Conservation (phyloP, 2,797 vertebrate genomes). For the Adrianichthys oophorus region DNA sequence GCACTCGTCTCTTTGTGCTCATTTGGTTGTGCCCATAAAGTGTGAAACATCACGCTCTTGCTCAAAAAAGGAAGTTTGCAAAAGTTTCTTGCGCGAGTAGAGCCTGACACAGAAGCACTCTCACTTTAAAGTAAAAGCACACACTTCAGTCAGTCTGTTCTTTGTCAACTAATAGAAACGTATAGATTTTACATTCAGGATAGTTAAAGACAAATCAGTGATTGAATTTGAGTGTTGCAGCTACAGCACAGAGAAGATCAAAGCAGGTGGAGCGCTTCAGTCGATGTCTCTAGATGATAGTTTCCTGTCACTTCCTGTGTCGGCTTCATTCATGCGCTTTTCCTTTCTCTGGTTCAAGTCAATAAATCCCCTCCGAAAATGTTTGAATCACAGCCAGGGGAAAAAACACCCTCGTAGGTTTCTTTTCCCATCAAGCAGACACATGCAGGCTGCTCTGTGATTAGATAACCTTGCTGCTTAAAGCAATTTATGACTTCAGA, state of each 20-base stretch:
- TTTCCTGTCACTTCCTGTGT: conserved; percentile 15
- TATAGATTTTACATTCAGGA: neutral
- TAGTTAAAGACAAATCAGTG: conserved; percentile 17
- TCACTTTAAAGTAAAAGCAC: neutral
- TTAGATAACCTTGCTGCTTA: too few relatives aligned
- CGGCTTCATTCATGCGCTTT: too few relatives aligned
- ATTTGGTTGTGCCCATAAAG: conserved; percentile 46
- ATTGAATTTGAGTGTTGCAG: conserved; percentile 4
- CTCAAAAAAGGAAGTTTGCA: conserved; percentile 60
- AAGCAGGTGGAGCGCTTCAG: conserved; percentile 22
- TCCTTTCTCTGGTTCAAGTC: too few relatives aligned
- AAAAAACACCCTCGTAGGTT: too few relatives aligned
- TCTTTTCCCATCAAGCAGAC: too few relatives aligned
- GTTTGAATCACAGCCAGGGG: too few relatives aligned
- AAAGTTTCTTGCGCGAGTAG: conserved; percentile 14
- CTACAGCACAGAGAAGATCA: conserved; percentile 29
- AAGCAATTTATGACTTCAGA: too few relatives aligned
- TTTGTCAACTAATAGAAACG: too few relatives aligned
- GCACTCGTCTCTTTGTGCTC: neutral
- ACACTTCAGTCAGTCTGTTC: neutral
- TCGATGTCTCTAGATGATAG: neutral
- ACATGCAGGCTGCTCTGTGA: too few relatives aligned
- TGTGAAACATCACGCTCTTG: conserved; percentile 48
- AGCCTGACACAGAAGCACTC: conserved; percentile 3
- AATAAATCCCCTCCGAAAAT: too few relatives aligned